phyloP scores from a whole-genome alignment of 2,113 vertebrate species.

The Orcinus orca region DNA sequence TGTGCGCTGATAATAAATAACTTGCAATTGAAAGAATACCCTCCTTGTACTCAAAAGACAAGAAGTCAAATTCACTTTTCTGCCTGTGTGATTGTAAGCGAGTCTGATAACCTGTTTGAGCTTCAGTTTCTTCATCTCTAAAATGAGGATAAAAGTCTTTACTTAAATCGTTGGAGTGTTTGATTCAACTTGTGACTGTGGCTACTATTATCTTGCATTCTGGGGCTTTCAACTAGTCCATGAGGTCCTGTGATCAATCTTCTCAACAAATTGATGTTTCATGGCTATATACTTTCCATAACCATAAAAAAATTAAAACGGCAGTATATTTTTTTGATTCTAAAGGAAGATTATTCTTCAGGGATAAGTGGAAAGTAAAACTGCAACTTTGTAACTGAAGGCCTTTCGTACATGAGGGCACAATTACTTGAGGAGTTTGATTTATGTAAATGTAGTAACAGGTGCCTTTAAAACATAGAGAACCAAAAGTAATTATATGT shows the following conservation, averaged over 20 bases:
- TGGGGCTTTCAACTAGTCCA: background rate
- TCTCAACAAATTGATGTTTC: background rate
- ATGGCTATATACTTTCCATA: background rate
- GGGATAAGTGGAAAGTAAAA: background rate
- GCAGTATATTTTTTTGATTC: background rate
- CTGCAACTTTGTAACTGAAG: background rate
- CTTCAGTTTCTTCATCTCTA: background rate
- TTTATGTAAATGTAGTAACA: slow-evolving; percentile 14
- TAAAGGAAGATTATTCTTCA: slow-evolving; percentile 16
- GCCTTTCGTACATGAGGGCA: background rate
- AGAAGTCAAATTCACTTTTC: background rate
- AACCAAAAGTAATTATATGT: background rate
- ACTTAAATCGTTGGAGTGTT: background rate
- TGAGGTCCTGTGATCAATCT: background rate
- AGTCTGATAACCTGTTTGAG: background rate
- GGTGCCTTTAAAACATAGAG: background rate
- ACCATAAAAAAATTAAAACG: background rate
- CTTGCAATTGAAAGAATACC: background rate
- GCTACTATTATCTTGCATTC: background rate
- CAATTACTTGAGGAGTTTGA: slow-evolving; percentile 19
- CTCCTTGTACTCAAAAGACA: background rate
- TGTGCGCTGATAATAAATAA: background rate
- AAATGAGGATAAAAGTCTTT: background rate
- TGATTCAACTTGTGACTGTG: background rate
- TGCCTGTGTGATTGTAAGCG: background rate